Conservation (phyloP, 37 sponge, comb jelly and placozoan species). For the Amphimedon queenslandica region DNA sequence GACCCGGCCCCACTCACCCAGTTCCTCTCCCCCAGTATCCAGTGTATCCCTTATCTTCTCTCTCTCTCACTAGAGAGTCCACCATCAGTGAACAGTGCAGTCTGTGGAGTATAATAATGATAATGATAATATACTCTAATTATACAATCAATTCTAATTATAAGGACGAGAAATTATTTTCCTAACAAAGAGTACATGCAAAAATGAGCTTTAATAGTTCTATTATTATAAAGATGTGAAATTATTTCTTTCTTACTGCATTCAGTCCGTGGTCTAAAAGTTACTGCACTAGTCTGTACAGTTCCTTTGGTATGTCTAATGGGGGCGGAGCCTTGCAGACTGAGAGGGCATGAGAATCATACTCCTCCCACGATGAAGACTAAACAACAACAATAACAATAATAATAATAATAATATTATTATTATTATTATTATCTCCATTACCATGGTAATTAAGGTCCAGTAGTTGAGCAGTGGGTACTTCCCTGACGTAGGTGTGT, state of each 20-base stretch:
- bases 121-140: conserved; percentile 11
- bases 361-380: conserved; percentile 51
- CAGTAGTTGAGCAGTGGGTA: conserved; percentile 49
- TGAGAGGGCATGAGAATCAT: neutral
- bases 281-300: conserved; percentile 54
- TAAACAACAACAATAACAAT: conserved; percentile 2
- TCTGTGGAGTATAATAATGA: conserved; percentile 17
- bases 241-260: conserved; percentile 10
- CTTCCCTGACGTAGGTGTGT: conserved; percentile 59
- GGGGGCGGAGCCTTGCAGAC: conserved; percentile 18
- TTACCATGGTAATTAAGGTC: conserved; percentile 21
- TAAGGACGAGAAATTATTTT: no score
- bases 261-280: conserved; percentile 33
- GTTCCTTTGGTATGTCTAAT: conserved; percentile 70
- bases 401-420: neutral
- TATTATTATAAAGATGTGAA: no score
- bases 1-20: no score
- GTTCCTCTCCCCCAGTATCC: conserved; percentile 54
- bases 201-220: no score
- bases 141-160: neutral
- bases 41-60: conserved; percentile 53
- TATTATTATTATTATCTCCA: neutral
- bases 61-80: conserved; percentile 61
- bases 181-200: no score
- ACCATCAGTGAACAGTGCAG: conserved; percentile 64